Evolutionary conservation across 2,888 invertebrate genomes (phyloP), one percentile per base, ranked within the genome.

Genomic region (Luffia ferchaultella): DNA sequence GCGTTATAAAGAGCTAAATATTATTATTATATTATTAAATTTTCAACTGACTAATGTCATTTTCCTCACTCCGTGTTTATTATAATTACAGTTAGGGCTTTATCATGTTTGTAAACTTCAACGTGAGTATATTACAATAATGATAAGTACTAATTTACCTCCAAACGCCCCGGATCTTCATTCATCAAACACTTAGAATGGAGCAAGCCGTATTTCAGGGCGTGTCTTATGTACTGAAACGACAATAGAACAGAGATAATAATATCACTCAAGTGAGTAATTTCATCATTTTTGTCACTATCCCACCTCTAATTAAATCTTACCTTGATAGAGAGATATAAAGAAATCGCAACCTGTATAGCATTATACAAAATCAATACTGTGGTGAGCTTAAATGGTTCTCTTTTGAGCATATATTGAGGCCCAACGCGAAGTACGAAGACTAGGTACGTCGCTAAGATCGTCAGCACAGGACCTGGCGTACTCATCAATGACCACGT

Each of bases 331-430:
- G 2, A 46, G 19, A 43, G 43, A n/a, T 46, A 92, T 2, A 88
- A 76, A 55, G 95, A 96, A 64, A 93, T 87, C 42, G 90, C 69
- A n/a, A 97, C 96, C 89, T 97, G 97, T 52, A 90, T 86, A 18
- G 91, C 92, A 68, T 97, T 97, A 70, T 97, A 97, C 0, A 89
- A 67, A 49, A 96, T 78, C 54, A 97, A 85, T 0, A 92, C 73
- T 53, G 86, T 86, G 58, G 90, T 89, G 41, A 97, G 79, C 61
- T 93, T 90, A 66, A 91, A 91, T 0, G 95, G 93, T 62, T 94
- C 91, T 60, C 92, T 86, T 65, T 95, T 92, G 52, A 89, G 88
- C 97, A 97, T 97, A 56, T 93, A 80, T 42, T 88, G 78, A 1
- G 96, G 97, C 1, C 96, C 96, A 43, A 93, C 73, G 62, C 92